These are phyloP conservation scores for Caracal caracal DNA, from an alignment of 2,113 vertebrate genomes.

Conservation along the genomic window DNA sequence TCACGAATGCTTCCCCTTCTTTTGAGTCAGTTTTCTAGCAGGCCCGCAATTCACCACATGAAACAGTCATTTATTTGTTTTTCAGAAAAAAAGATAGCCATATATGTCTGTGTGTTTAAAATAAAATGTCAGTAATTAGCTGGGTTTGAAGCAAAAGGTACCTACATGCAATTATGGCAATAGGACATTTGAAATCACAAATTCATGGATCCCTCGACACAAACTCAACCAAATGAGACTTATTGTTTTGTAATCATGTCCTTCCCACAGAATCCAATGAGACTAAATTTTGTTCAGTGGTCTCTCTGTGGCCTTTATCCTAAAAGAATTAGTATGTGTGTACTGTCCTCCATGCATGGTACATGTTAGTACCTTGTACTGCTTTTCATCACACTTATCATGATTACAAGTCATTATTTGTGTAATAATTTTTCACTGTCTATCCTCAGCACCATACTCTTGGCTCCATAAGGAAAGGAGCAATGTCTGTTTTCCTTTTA, in stretches of 20 bases:
- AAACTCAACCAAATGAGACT: slow-evolving; percentile 15
- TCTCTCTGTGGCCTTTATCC: background rate
- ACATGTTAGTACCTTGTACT: background rate
- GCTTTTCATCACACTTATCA: slow-evolving; percentile 46
- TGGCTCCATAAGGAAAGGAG: background rate
- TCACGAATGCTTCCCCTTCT: slow-evolving; percentile 69
- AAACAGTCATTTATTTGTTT: slow-evolving; percentile 35
- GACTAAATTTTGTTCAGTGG: background rate
- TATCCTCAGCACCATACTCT: background rate
- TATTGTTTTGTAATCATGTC: slow-evolving; percentile 26
- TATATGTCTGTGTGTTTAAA: background rate
- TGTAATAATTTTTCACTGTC: slow-evolving; percentile 28
- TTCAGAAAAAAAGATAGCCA: background rate
- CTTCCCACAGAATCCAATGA: slow-evolving; percentile 12
- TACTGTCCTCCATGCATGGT: background rate
- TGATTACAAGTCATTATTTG: slow-evolving; percentile 36
- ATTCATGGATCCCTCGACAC: background rate
- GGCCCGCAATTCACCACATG: slow-evolving; percentile 7
- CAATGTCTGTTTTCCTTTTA: slow-evolving; percentile 17
- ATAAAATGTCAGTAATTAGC: slow-evolving; percentile 43
- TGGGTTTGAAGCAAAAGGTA: background rate
- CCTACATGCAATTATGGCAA: slow-evolving; percentile 39
- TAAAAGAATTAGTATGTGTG: background rate
- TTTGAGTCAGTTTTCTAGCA: slow-evolving; percentile 73
- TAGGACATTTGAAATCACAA: slow-evolving; percentile 48